Evolutionary conservation across 2,113 vertebrate genomes (phyloP).

Genomic region (Apaloderma vittatum): DNA sequence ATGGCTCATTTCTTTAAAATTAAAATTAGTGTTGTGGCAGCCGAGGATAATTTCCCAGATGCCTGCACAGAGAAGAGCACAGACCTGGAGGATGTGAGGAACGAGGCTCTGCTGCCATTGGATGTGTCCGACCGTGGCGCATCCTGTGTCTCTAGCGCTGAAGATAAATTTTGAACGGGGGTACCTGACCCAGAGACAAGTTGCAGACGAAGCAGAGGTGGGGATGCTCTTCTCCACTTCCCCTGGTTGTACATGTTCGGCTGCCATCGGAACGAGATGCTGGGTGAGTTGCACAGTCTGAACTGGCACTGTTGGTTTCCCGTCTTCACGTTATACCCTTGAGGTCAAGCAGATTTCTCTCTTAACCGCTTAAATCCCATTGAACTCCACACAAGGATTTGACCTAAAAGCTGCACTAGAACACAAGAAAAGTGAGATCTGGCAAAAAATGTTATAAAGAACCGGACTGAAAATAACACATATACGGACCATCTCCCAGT

Average conservation of each 20-base stretch:
- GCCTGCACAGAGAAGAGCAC: conserved; percentile 58
- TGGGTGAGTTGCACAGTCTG: background rate
- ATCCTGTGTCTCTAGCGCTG: accelerated
- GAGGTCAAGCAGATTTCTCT: background rate
- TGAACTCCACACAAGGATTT: background rate
- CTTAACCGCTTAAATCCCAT: background rate
- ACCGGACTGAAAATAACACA: background rate
- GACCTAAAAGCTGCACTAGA: background rate
- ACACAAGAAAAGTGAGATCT: background rate
- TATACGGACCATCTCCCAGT: background rate
- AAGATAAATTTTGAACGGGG: background rate
- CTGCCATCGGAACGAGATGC: accelerated
- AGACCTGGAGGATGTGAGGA: conserved; percentile 44
- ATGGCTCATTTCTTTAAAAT: conserved; percentile 80
- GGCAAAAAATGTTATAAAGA: background rate
- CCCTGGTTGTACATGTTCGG: background rate
- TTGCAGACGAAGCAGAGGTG: background rate
- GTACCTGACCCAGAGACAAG: background rate
- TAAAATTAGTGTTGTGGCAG: conserved; percentile 76
- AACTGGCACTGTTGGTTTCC: background rate
- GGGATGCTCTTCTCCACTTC: background rate
- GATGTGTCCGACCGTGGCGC: background rate
- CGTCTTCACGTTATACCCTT: background rate
- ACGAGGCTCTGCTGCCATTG: conserved; percentile 27
- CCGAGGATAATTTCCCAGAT: conserved; percentile 71